phyloP scores from a whole-genome alignment of 2,113 vertebrate species.

The Salvelinus sp. region DNA sequence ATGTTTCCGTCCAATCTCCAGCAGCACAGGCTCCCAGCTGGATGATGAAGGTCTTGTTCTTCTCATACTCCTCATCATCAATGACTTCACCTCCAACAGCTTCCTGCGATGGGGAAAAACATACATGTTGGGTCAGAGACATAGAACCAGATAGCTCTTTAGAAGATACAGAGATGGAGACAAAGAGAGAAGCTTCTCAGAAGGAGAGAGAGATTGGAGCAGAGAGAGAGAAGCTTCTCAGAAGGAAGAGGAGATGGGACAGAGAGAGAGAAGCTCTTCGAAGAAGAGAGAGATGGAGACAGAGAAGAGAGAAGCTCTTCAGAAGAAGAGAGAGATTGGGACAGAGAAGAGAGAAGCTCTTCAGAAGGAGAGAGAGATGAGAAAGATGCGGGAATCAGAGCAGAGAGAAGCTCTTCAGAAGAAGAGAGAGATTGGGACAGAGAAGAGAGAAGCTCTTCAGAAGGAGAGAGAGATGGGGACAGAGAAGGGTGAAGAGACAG shows the following conservation, averaged over 20 bases:
- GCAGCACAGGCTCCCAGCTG: constrained; percentile 78
- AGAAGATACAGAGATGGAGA: not conserved
- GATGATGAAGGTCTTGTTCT: constrained; percentile 83
- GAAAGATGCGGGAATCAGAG: too few species aligned
- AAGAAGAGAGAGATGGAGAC: not conserved
- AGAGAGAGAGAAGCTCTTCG: not conserved
- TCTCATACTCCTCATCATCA: constrained; percentile 85
- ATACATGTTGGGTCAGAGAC: not conserved
- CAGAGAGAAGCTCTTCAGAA: too few species aligned
- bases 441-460: too few species aligned
- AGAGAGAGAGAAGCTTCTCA: not conserved
- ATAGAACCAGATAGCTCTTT: not conserved
- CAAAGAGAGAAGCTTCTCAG: too few species aligned
- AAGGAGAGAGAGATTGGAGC: too few species aligned
- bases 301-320: not conserved
- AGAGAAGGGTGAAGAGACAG: not conserved
- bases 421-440: too few species aligned
- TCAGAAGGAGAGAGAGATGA: too few species aligned
- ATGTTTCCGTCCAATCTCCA: constrained; percentile 77
- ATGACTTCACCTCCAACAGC: constrained; percentile 82
- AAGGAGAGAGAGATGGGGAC: not conserved
- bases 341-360: not conserved
- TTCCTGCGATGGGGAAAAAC: constrained; percentile 66
- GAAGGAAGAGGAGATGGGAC: not conserved
- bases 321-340: not conserved